Evolutionary conservation across 2,888 invertebrate genomes (phyloP).

Genomic region (Plebejus anna): DNA sequence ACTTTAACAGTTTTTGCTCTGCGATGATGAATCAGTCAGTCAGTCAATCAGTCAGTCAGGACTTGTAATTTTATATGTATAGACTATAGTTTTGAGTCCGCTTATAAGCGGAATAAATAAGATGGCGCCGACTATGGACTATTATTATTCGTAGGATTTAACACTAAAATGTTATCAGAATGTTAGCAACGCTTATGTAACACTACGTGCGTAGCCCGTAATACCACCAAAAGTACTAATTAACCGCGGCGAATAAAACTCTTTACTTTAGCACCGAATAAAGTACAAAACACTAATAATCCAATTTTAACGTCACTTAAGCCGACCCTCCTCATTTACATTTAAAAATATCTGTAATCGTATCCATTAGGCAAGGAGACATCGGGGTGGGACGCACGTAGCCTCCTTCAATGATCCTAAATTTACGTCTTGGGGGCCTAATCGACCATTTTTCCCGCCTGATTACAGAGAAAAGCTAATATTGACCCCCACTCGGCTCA

Average conservation of each 20-base stretch:
- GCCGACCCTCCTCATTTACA: constrained; percentile 36
- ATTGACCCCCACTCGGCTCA: constrained; percentile 71
- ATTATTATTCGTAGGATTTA: too few relatives aligned
- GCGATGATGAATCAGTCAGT: too few relatives aligned
- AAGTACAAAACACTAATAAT: constrained; percentile 30
- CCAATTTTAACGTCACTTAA: constrained; percentile 30
- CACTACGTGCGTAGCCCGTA: background rate
- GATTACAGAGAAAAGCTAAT: constrained; percentile 77
- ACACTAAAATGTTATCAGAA: background rate
- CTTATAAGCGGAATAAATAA: too few relatives aligned
- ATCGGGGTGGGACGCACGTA: constrained; percentile 57
- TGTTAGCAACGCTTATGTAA: background rate
- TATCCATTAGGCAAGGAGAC: constrained; percentile 56
- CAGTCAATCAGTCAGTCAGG: too few relatives aligned
- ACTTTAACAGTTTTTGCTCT: too few relatives aligned
- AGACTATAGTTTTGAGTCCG: too few relatives aligned
- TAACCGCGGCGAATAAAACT: constrained; percentile 8
- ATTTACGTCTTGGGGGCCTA: constrained; percentile 75
- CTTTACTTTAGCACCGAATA: constrained; percentile 21
- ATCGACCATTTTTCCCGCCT: constrained; percentile 78
- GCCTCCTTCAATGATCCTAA: constrained; percentile 70
- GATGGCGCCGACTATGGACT: too few relatives aligned
- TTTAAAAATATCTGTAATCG: constrained; percentile 50
- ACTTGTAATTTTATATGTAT: too few relatives aligned
- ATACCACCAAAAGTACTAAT: background rate